Base-by-base conservation (phyloP, 2,797 vertebrate species). In the Tapera naevia region DNA sequence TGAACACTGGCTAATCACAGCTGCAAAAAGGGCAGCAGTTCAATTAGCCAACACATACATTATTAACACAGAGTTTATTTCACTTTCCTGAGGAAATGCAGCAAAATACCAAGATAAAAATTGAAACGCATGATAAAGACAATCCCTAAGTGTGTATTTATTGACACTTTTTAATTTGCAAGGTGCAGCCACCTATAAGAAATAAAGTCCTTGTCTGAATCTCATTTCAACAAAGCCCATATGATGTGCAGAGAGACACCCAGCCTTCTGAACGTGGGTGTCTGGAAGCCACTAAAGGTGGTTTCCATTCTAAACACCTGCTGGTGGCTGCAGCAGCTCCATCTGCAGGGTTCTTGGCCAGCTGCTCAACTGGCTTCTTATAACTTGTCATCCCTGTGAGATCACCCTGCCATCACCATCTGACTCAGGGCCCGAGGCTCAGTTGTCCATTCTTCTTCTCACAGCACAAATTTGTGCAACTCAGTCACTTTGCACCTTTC, bases 271-370 rank as follows among this genome's bases (percentile, higher is more conserved):
- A 37, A 11, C 5, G 57, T 7, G 51, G 33, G 76, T 60, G 78
- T 76, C 64, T 86, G 87, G 53, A 74, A 88, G 64, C 67, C 75
- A 8, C 56, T 53, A 54, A 14, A 43, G 37, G 64, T 67, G 78
- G 35, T 74, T 91, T 75, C 3, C 8, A 46, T 91, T 86, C 92
- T 62, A 13, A 94, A 70, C 64, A 60, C 48, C 71, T 82, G 70
- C 89, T 69, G 41, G 79, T 41, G 43, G 21, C 17, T 64, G n/a
- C 93, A 92, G 43, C 91, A 89, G 87, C 85, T 90, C 94, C 93
- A 50, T 39, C 88, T 58, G 61, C 67, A 83, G 80, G 23, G 16
- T 25, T 74, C 79, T 61, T 88, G 80, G 58, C 91, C 91, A 80
- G 30, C 69, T 85, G 69, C 23, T 89, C 80, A 48, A 12, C 37